Base-by-base conservation (phyloP, 2,888 invertebrate species). In the Erpobdella octoculata region DNA sequence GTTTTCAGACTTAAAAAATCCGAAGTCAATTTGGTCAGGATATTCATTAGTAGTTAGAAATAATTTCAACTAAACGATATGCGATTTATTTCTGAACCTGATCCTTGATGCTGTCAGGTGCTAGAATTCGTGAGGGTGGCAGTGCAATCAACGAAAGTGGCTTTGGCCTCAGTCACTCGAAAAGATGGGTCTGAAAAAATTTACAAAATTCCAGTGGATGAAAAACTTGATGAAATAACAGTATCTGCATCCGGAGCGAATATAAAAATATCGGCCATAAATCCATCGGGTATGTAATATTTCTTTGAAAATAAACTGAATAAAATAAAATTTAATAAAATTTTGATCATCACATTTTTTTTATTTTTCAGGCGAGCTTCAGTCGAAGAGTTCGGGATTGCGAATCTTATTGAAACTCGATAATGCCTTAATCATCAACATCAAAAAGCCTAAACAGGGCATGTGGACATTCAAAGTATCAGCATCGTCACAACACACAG, bases 1-100 rank as follows among this genome's bases (percentile, higher is more conserved):
- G 87, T 90, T 69, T 89, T 89, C 79, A 86, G 88, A 76, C 84
- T 90, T 74, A 86, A 88, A 78, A 90, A 90, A 79, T 86, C 86
- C 15, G 88, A 88, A 78, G 89, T 90, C 9, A 87, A 88, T 77
- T 87, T 89, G 85, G 89, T 89, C 79, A 33, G 73, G 35, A 35
- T 6, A 15, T 25, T n/a, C 8, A 15, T 31, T 36, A 65, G 33
- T 35, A 12, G 36, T 12, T 59, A 21, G 21, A 59, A 59, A 59
- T 9, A 59, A 21, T n/a, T 59, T 21, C 21, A 59, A 12, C 9
- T n/a, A 41, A n/a, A n/a, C n/a, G n/a, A n/a, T 41, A 15, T 41
- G 46, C n/a, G 12, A 15, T 41, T 41, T 37, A 65, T 9, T 65
- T 35, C n/a, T 12, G 8, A 15, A 59, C 12, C 8, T n/a, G n/a